phyloP scores from a whole-genome alignment of 2,113 vertebrate species.

The Copsychus sechellarum region DNA sequence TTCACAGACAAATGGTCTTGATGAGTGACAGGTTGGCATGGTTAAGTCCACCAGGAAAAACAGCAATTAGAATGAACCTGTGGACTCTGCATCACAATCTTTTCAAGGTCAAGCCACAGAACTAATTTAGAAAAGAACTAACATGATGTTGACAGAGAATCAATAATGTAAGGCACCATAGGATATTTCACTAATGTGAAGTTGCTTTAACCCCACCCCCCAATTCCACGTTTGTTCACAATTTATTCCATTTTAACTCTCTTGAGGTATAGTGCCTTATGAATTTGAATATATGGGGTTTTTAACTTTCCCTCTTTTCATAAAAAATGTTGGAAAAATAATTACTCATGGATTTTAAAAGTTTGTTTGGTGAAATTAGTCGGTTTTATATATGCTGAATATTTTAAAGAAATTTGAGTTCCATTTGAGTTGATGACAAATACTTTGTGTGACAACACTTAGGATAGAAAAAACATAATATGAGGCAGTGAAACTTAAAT shows the following conservation, averaged over 20 bases:
- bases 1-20: constrained; percentile 71
- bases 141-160: constrained; percentile 64
- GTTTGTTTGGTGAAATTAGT: not conserved
- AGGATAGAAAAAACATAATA: not conserved
- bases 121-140: constrained; percentile 71
- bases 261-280: not conserved
- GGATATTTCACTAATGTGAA: constrained; percentile 43
- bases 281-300: not conserved
- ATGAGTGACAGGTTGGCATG: constrained; percentile 65
- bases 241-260: not conserved
- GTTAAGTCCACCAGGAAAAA: constrained; percentile 67
- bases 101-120: constrained; percentile 69
- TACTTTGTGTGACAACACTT: not conserved
- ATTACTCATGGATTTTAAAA: not conserved
- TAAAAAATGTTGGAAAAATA: not conserved
- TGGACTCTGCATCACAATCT: constrained; percentile 33
- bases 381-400: not conserved
- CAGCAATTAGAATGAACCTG: constrained; percentile 68
- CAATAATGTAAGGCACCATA: constrained; percentile 57
- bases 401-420: not conserved
- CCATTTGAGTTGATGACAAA: not conserved
- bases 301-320: not conserved
- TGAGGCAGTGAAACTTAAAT: not conserved
- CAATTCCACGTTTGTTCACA: not conserved
- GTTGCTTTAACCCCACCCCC: constrained; percentile 32